Evolutionary conservation across 2,113 vertebrate species (phyloP), one percentile per base, ranked within the genome.

Genomic region (Ahaetulla prasina): DNA sequence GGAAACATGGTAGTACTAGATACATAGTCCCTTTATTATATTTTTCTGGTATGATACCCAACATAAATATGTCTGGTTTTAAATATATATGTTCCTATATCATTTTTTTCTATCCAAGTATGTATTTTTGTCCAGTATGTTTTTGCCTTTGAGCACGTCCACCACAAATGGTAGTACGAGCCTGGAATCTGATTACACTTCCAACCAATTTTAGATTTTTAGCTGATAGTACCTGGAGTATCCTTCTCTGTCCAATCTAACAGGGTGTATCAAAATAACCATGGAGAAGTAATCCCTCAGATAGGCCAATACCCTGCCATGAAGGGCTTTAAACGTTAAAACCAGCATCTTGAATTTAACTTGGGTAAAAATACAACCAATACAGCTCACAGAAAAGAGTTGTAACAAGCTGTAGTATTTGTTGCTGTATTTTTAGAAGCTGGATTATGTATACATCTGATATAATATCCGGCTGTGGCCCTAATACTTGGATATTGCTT

Each of bases 391-490:
- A 68, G 12, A 68, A 14, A 4, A 68, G n/a, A 68, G 2, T 68
- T 68, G 5, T 68, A 68, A 35, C 30, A 39, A 80, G 68, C 35
- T 22, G 18, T 80, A 9, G 35, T 80, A 18, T 80, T 80, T 53
- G 20, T 74, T 94, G 60, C 55, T 93, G 91, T 89, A 68, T 85
- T 55, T 90, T 92, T 92, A 0, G 87, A 88, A 91, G 88, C 86
- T n/a, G 6, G 3, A 45, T 63, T 53, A 35, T 52, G 50, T 50
- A 80, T 39, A 91, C 25, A 47, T 50, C 55, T 63, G 20, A 87
- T 55, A 87, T 50, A 87, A 52, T n/a, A 86, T 30, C 12, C 91
- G 52, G 22, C 45, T 87, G 84, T 27, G 39, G 47, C 45, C 45
- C 25, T 50, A 55, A 50, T 47, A 63, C 55, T 68, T 22, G 14